Percentiles rank a stretch among this genome's conserved stretches.
phyloP scores from a whole-genome alignment of 2,797 vertebrate species.

The Pangasius krempfi region DNA sequence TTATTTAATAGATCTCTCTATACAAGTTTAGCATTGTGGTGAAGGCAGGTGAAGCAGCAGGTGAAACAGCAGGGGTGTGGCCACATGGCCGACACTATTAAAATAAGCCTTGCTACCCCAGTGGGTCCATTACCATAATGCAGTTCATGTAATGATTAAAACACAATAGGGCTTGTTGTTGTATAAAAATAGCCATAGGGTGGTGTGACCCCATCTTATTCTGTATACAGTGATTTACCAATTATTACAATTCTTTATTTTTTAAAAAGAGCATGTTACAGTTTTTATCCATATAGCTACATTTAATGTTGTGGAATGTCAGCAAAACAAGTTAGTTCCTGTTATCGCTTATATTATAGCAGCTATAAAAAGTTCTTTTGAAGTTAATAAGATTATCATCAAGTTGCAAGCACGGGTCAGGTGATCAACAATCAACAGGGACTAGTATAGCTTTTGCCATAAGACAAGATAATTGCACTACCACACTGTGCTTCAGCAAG shows the following conservation, averaged over 20 bases:
- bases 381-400: not conserved
- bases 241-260: not conserved
- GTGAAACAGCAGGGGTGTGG: not conserved
- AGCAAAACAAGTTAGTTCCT: not conserved
- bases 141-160: not conserved
- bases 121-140: not conserved
- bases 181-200: not conserved
- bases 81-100: not conserved
- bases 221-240: not conserved
- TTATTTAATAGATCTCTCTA: not conserved
- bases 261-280: not conserved
- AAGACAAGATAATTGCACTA: not conserved
- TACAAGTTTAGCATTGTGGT: not conserved
- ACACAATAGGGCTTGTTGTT: not conserved
- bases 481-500: not conserved
- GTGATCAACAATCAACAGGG: too few relatives aligned
- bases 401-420: too few relatives aligned
- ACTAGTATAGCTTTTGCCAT: not conserved
- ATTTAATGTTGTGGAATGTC: not conserved
- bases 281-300: not conserved
- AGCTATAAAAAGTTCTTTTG: not conserved
- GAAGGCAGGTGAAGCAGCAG: not conserved
- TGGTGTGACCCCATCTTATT: not conserved
- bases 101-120: not conserved
- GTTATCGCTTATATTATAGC: not conserved